Evolutionary conservation across 2,113 vertebrate genomes (phyloP), one percentile per base, ranked within the genome.

Genomic region (Scolopax mira): DNA sequence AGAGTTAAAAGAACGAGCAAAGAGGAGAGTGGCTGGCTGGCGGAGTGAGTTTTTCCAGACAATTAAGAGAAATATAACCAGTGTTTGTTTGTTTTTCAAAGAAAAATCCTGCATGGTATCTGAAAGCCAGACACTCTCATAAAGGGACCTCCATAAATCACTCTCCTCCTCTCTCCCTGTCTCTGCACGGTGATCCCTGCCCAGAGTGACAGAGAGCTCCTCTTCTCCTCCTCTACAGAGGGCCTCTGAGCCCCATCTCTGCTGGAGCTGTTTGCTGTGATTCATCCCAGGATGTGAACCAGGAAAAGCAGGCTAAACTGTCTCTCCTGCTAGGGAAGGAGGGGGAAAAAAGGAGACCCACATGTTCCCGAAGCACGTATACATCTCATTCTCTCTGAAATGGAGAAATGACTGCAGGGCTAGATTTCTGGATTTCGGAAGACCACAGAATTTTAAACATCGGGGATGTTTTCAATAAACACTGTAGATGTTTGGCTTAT

Each of bases 401-500:
- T 66, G 85, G 92, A 98, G 96, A 92, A 97, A 97, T 96, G 94
- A 84, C 88, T 97, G 46, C 86, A 93, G 72, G 88, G 85, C 54
- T 97, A 69, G 66, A 89, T 93, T 94, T 75, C 52, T 83, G 75
- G 54, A 48, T 94, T 96, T 97, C 94, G 87, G 97, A 88, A 97
- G 93, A 94, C 88, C 94, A 69, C 85, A 88, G 88, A 73, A 94
- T 93, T 89, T 94, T 60, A 95, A 97, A 96, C 86, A 93, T 61
- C 44, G 89, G 91, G 97, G 97, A 98, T 97, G 98, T 97, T 98
- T 98, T 98, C 94, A 98, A 97, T 98, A 97, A 97, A 81, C 87
- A 89, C 79, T 83, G 94, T 95, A 82, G 85, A 97, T 95, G 85
- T 95, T 97, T 98, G 97, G 97, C 96, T 97, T 93, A 95, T 75